phyloP scores from a whole-genome alignment of 2,113 vertebrate species.

The Conger conger region DNA sequence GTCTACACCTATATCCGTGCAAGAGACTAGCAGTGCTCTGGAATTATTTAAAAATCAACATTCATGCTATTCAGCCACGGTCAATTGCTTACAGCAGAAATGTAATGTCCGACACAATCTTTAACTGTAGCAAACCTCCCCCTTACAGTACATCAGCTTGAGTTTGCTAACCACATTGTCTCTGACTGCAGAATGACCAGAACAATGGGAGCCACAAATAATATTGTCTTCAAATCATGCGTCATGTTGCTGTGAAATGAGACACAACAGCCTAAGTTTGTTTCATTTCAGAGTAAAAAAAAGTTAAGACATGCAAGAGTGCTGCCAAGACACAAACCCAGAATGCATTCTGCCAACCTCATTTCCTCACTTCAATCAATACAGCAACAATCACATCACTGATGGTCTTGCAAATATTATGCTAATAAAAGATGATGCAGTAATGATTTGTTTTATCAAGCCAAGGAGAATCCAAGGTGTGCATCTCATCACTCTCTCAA shows the following conservation, averaged over 20 bases:
- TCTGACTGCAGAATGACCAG: background rate
- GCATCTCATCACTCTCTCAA: background rate
- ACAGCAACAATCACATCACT: background rate
- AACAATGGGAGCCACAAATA: conserved; percentile 28
- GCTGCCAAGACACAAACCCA: too few relatives aligned
- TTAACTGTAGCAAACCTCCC: background rate
- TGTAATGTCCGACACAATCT: background rate
- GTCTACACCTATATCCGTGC: background rate
- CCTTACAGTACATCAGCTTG: background rate
- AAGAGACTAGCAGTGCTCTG: background rate
- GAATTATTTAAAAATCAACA: background rate
- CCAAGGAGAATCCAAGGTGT: background rate
- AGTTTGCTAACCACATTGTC: background rate
- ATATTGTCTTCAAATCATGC: background rate
- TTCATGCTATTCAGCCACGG: background rate
- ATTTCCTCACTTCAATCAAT: background rate
- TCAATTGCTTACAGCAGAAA: background rate
- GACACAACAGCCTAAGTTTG: background rate
- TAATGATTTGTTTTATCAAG: background rate
- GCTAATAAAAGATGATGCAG: background rate
- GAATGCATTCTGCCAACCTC: background rate
- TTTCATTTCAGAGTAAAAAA: too few relatives aligned
- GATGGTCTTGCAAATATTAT: background rate
- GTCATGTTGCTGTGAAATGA: too few relatives aligned
- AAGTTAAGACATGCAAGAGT: too few relatives aligned